Evolutionary conservation across 1,140 invertebrate species (phyloP).

Genomic region (Aphaenogaster rudis): DNA sequence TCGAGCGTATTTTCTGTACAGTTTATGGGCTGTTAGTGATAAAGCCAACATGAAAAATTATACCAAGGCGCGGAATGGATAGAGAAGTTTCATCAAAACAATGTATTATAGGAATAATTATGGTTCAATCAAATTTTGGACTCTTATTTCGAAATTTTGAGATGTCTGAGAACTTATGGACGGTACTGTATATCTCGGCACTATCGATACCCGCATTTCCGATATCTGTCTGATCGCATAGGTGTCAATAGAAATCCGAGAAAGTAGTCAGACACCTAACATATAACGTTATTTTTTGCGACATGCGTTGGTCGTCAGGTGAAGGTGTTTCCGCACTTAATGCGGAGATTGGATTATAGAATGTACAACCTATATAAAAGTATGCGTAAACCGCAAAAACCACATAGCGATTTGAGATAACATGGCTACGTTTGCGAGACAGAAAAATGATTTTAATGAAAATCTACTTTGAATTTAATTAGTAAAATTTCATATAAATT

Average conservation of each 20-base stretch:
- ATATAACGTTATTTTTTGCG: conserved; percentile 59
- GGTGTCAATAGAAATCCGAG: conserved; percentile 37
- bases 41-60: too few species aligned
- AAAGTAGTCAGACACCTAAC: conserved; percentile 38
- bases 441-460: not conserved
- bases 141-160: too few species aligned
- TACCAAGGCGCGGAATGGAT: too few species aligned
- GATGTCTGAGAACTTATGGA: too few species aligned
- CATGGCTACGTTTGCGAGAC: not conserved
- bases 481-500: not conserved
- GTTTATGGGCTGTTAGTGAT: too few species aligned
- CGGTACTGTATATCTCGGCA: not conserved
- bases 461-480: not conserved
- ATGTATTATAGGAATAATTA: too few species aligned
- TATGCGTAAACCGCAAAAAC: conserved; percentile 9
- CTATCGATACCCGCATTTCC: not conserved
- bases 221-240: not conserved
- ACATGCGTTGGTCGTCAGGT: conserved; percentile 27
- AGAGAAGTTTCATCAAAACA: too few species aligned
- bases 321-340: conserved; percentile 35
- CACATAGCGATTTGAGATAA: conserved; percentile 3
- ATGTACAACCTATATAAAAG: conserved; percentile 3
- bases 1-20: too few species aligned
- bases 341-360: conserved; percentile 40
- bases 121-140: too few species aligned